These are phyloP conservation scores for Pygmarrhopalites habei DNA, from an alignment of 1,140 invertebrate species.

Conservation along the genomic window DNA sequence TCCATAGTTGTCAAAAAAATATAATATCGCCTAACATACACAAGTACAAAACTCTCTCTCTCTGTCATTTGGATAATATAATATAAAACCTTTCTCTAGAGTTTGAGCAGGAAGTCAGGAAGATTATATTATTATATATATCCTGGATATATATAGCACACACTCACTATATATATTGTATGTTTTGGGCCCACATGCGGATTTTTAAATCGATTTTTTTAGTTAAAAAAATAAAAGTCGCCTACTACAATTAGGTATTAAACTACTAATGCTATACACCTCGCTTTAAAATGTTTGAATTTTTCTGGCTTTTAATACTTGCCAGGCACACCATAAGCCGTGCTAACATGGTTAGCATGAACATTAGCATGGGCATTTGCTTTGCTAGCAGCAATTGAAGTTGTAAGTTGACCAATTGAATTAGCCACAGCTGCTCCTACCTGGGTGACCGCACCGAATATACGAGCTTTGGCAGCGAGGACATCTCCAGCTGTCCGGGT, in stretches of 20 bases:
- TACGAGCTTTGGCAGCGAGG: constrained; percentile 38
- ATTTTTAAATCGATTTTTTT: too few species aligned
- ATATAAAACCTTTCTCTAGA: too few species aligned
- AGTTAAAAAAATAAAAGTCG: neutral
- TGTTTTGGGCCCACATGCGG: too few species aligned
- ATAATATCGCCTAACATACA: too few species aligned
- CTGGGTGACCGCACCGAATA: constrained; percentile 40
- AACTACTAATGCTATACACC: constrained; percentile 8
- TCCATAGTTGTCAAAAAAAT: too few species aligned
- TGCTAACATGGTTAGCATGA: constrained; percentile 11
- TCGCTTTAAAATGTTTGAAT: neutral
- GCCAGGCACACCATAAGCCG: constrained; percentile 31
- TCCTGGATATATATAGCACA: too few species aligned
- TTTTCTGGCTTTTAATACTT: constrained; percentile 21
- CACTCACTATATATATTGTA: too few species aligned
- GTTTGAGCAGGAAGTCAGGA: too few species aligned
- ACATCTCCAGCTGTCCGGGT: constrained; percentile 39
- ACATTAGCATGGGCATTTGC: constrained; percentile 22
- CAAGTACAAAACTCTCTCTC: too few species aligned
- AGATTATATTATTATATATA: too few species aligned
- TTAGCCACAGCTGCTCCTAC: constrained; percentile 40
- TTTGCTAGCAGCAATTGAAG: constrained; percentile 26
- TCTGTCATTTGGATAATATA: too few species aligned
- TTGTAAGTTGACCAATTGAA: constrained; percentile 28
- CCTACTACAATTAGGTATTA: neutral